These are phyloP conservation scores for Parazoanthus atlanticus DNA, from an alignment of 92 coral and sea anemone genomes.

Conservation along the genomic window DNA sequence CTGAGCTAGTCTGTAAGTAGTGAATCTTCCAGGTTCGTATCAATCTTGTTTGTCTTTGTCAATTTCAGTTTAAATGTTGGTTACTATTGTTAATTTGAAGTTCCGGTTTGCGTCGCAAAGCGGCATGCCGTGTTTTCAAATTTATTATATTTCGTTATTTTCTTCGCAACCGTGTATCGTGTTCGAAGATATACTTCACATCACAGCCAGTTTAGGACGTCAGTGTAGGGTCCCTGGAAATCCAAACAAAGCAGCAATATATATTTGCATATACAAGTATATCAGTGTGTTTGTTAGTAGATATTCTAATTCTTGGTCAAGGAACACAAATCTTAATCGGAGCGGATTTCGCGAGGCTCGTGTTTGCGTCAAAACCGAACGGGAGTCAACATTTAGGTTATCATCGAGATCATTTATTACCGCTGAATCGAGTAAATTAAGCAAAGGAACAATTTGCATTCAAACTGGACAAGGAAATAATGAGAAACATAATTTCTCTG, in stretches of 20 bases:
- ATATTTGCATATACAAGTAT: background rate
- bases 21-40: background rate
- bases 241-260: background rate
- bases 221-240: background rate
- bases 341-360: background rate
- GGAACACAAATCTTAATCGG: no score
- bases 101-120: conserved; percentile 16
- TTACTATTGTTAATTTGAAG: conserved; percentile 17
- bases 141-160: background rate
- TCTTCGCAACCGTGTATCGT: background rate
- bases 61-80: background rate
- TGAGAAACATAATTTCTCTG: background rate
- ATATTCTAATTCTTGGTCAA: no score
- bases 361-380: background rate
- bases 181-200: background rate
- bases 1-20: background rate
- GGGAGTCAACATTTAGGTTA: background rate
- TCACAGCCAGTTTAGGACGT: background rate
- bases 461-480: background rate
- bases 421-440: background rate
- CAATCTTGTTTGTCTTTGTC: background rate
- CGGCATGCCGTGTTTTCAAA: background rate
- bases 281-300: background rate
- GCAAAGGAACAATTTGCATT: background rate
- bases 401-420: background rate